Percentiles rank a stretch among this genome's conserved stretches.
phyloP scores from a whole-genome alignment of 2,888 invertebrate genomes.

The Pandemis heparana region DNA sequence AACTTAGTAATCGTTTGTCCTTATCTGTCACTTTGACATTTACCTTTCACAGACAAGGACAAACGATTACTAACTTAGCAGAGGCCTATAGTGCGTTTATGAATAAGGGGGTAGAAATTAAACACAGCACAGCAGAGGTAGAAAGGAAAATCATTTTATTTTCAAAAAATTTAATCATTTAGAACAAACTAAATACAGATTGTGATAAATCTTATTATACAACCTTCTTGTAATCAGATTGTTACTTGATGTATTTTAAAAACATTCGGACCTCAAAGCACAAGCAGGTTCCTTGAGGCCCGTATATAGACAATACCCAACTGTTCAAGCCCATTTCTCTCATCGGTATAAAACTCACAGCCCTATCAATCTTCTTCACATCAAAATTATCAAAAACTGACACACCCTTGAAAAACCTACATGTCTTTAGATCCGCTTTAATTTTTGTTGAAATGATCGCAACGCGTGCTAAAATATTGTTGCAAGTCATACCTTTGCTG shows the following conservation, averaged over 20 bases:
- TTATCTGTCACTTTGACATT: no score
- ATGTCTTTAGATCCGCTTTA: conserved; percentile 50
- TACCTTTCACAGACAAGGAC: no score
- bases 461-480: conserved; percentile 52
- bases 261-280: conserved; percentile 31
- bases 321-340: conserved; percentile 53
- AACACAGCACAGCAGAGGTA: no score
- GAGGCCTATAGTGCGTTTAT: no score
- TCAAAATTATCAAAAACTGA: conserved; percentile 52
- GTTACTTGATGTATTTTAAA: conserved; percentile 14
- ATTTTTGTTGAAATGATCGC: conserved; percentile 48
- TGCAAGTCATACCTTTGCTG: conserved; percentile 53
- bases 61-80: no score
- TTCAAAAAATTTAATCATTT: no score
- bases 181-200: neutral
- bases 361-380: conserved; percentile 50
- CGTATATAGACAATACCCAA: conserved; percentile 49
- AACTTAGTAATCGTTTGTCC: no score
- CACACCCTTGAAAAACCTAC: conserved; percentile 52
- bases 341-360: conserved; percentile 51
- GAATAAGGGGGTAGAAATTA: no score
- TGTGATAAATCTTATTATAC: no score
- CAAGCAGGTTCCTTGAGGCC: conserved; percentile 46
- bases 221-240: neutral
- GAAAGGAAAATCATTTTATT: no score